These are phyloP conservation scores for Ariolimax columbianus DNA, from an alignment of 2,888 invertebrate species.

Conservation along the genomic window DNA sequence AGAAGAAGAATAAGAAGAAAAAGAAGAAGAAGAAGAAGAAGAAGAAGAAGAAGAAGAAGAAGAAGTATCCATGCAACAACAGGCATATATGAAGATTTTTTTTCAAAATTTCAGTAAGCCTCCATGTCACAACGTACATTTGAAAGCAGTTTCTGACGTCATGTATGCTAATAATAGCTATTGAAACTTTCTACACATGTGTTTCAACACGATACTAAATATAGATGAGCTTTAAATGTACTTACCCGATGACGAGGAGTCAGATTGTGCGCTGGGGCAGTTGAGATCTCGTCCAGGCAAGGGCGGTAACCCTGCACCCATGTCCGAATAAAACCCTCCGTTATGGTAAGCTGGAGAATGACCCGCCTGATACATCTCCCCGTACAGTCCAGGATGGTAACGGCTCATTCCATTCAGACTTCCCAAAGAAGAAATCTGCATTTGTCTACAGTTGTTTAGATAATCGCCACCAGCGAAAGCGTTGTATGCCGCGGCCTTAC, in stretches of 20 bases:
- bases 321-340: conserved; percentile 74
- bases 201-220: no score
- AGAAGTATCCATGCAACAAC: no score
- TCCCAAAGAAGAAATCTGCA: conserved; percentile 71
- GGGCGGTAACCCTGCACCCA: conserved; percentile 71
- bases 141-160: no score
- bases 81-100: no score
- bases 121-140: no score
- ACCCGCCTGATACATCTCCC: conserved; percentile 72
- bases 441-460: conserved; percentile 72
- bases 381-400: conserved; percentile 69
- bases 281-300: conserved; percentile 72
- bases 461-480: conserved; percentile 71
- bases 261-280: conserved; percentile 70
- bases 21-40: no score
- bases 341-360: conserved; percentile 72
- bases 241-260: conserved; percentile 70
- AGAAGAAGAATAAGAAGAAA: no score
- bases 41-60: no score
- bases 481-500: conserved; percentile 69
- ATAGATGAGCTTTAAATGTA: neutral
- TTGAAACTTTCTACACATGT: no score
- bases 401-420: conserved; percentile 72
- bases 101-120: no score
- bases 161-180: no score